A percentile compares a stretch with the other conserved stretches of the same genome.
phyloP scores from a whole-genome alignment of 2,888 invertebrate genomes.

The Pterostichus madidus region DNA sequence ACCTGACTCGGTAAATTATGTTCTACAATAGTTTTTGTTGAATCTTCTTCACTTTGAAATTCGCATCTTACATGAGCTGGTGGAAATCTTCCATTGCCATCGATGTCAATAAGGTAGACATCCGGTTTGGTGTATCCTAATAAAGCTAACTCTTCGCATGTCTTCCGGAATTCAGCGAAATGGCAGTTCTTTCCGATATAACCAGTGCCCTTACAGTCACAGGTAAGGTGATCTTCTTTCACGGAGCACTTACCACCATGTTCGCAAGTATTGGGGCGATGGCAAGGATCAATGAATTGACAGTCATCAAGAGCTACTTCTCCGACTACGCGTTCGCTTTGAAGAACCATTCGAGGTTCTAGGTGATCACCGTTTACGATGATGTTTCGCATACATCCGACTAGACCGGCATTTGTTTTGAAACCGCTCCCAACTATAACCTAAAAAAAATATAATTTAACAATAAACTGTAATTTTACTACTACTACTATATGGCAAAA shows the following conservation, averaged over 20 bases:
- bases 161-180: slow-evolving; percentile 93
- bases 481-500: too few relatives aligned
- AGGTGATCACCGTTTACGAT: slow-evolving; percentile 89
- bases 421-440: slow-evolving; percentile 88
- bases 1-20: slow-evolving; percentile 95
- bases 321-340: slow-evolving; percentile 90
- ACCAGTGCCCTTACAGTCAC: slow-evolving; percentile 94
- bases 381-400: slow-evolving; percentile 95
- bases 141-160: slow-evolving; percentile 94
- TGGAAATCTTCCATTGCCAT: slow-evolving; percentile 94
- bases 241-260: slow-evolving; percentile 95
- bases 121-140: slow-evolving; percentile 92
- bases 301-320: slow-evolving; percentile 95
- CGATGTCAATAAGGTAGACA: slow-evolving; percentile 95
- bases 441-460: slow-evolving; percentile 71
- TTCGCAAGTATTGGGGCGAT: slow-evolving; percentile 93
- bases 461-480: slow-evolving; percentile 65
- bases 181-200: slow-evolving; percentile 97
- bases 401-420: slow-evolving; percentile 87
- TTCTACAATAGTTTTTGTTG: slow-evolving; percentile 92
- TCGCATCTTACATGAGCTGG: slow-evolving; percentile 96
- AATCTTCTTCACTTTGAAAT: slow-evolving; percentile 91
- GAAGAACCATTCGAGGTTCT: slow-evolving; percentile 88
- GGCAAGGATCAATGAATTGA: slow-evolving; percentile 93
- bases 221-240: slow-evolving; percentile 91